These are phyloP conservation scores for Silvanus unidentatus DNA, from an alignment of 2,888 invertebrate genomes.

Conservation along the genomic window DNA sequence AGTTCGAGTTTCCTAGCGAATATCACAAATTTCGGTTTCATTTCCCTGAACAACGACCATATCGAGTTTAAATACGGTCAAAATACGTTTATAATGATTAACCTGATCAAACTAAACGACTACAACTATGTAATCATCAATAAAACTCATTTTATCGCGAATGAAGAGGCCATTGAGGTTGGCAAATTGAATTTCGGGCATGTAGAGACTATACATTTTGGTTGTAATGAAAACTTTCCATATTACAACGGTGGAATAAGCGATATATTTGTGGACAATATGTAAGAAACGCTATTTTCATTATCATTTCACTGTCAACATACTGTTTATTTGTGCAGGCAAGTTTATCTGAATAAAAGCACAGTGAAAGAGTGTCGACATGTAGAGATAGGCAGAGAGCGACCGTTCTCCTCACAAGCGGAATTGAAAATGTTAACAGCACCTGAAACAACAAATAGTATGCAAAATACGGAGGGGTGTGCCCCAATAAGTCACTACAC, in stretches of 20 bases:
- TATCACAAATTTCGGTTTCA: constrained; percentile 15
- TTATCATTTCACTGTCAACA: neutral
- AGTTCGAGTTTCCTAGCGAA: constrained; percentile 25
- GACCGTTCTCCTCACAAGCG: constrained; percentile 35
- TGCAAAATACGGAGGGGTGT: constrained; percentile 53
- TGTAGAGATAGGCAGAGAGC: constrained; percentile 59
- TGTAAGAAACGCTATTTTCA: constrained; percentile 51
- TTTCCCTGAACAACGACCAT: neutral
- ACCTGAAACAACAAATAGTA: constrained; percentile 31
- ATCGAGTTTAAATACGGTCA: neutral
- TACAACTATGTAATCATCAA: neutral
- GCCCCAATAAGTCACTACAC: constrained; percentile 62
- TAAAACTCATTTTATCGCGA: constrained; percentile 5
- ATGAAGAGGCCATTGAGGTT: constrained; percentile 15
- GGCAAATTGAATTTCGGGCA: constrained; percentile 15
- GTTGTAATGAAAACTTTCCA: constrained; percentile 14
- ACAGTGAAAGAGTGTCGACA: constrained; percentile 58
- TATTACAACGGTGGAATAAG: constrained; percentile 70
- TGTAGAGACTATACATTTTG: constrained; percentile 9
- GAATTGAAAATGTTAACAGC: constrained; percentile 9
- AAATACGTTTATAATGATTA: neutral
- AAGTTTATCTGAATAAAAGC: constrained; percentile 55
- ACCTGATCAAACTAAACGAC: neutral
- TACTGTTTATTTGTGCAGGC: constrained; percentile 42
- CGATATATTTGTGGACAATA: constrained; percentile 75